phyloP scores from a whole-genome alignment of 2,888 invertebrate species.

The Neuroscelio doddi region DNA sequence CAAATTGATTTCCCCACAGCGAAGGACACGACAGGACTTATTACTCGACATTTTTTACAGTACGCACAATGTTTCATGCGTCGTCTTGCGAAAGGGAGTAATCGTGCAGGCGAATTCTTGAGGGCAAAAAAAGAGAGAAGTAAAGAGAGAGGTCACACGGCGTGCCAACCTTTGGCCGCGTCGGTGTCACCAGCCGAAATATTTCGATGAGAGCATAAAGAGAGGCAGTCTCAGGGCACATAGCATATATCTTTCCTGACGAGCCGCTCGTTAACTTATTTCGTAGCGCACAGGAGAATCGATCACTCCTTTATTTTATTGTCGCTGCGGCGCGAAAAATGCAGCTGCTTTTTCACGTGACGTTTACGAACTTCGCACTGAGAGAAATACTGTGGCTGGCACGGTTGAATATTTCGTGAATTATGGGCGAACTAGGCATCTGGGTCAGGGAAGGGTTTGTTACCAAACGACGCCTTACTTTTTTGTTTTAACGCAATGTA shows the following conservation, averaged over 20 bases:
- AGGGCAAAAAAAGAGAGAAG: too few species aligned
- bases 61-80: too few species aligned
- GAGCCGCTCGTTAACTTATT: conserved; percentile 30
- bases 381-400: conserved; percentile 22
- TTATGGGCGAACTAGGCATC: conserved; percentile 25
- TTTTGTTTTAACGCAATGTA: too few species aligned
- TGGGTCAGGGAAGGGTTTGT: background rate
- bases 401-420: conserved; percentile 17
- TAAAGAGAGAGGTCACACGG: background rate
- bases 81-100: too few species aligned
- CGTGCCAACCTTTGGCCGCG: conserved; percentile 21
- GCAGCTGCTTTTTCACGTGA: conserved; percentile 8
- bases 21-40: conserved; percentile 23
- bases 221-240: background rate
- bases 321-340: conserved; percentile 25
- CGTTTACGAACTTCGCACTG: conserved; percentile 30
- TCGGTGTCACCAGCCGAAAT: conserved; percentile 30
- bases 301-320: conserved; percentile 31
- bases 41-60: conserved; percentile 36
- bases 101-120: too few species aligned
- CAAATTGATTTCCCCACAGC: conserved; percentile 30
- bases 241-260: conserved; percentile 23
- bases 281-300: conserved; percentile 17
- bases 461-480: too few species aligned
- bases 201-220: conserved; percentile 22